Percentiles rank a stretch among this genome's conserved stretches.
Conservation (phyloP, 2,113 vertebrate species). For the Cathartes aura region DNA sequence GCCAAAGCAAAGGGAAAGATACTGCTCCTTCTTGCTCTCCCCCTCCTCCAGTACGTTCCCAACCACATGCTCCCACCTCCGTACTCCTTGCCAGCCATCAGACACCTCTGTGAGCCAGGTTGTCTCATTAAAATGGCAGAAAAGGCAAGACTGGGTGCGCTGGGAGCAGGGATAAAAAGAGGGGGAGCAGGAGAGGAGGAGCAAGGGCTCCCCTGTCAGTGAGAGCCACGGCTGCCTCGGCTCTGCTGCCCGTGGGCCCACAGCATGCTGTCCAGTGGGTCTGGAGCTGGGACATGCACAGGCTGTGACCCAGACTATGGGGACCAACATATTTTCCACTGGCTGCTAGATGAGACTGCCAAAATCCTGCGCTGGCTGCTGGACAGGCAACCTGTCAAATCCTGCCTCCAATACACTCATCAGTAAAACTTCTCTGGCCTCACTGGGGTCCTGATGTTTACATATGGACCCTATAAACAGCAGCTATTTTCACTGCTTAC, state of each 20-base stretch:
- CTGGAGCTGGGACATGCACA: background rate
- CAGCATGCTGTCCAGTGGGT: background rate
- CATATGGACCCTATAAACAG: background rate
- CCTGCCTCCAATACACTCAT: background rate
- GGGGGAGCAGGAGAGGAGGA: background rate
- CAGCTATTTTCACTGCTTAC: background rate
- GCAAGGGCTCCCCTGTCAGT: background rate
- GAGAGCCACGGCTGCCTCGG: background rate
- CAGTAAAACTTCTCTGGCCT: background rate
- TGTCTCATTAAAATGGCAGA: background rate
- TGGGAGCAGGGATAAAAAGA: background rate
- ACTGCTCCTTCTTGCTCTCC: background rate
- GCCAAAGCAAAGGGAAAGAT: background rate
- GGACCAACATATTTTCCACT: background rate
- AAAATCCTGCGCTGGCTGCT: background rate
- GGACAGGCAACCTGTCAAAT: background rate
- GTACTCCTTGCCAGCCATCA: background rate
- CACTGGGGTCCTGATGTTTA: background rate
- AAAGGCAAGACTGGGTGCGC: background rate
- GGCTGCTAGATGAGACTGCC: background rate
- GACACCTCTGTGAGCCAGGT: background rate
- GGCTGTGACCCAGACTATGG: background rate
- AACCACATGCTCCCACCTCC: background rate
- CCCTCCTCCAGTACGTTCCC: background rate
- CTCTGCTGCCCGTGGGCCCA: background rate